These are phyloP conservation scores for Misgurnus anguillicaudatus DNA, from an alignment of 2,113 vertebrate species.

Conservation along the genomic window DNA sequence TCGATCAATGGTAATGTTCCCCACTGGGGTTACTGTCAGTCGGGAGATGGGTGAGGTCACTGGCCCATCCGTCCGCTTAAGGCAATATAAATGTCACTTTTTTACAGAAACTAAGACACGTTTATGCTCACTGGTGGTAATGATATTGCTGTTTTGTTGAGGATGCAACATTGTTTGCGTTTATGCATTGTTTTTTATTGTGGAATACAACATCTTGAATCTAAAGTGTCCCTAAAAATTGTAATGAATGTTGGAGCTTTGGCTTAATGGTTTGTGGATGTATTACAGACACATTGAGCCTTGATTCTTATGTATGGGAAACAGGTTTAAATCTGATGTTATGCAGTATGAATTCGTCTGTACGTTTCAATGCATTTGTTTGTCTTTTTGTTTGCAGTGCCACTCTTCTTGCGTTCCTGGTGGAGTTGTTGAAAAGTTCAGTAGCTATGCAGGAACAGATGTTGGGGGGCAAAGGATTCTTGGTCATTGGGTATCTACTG, in stretches of 20 bases:
- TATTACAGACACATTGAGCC: neutral
- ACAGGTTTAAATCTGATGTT: neutral
- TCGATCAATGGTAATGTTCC: slow-evolving; percentile 28
- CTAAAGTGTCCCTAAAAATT: neutral
- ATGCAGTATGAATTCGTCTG: too few relatives aligned
- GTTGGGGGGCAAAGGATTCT: slow-evolving; percentile 97
- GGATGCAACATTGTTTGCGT: neutral
- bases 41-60: slow-evolving; percentile 18
- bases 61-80: neutral
- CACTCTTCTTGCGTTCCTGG: slow-evolving; percentile 94
- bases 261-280: neutral
- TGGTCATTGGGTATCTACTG: slow-evolving; percentile 97
- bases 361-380: neutral
- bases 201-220: neutral
- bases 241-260: neutral
- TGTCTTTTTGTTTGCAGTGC: slow-evolving; percentile 78
- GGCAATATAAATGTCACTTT: neutral
- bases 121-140: neutral
- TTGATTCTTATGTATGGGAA: neutral
- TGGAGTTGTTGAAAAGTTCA: slow-evolving; percentile 98
- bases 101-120: neutral
- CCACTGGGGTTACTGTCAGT: slow-evolving; percentile 14
- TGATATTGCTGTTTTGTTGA: neutral
- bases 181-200: neutral
- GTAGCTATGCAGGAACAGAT: slow-evolving; percentile 99